Conservation (phyloP, 2,113 vertebrate genomes). For the Acrocephalus arundinaceus region DNA sequence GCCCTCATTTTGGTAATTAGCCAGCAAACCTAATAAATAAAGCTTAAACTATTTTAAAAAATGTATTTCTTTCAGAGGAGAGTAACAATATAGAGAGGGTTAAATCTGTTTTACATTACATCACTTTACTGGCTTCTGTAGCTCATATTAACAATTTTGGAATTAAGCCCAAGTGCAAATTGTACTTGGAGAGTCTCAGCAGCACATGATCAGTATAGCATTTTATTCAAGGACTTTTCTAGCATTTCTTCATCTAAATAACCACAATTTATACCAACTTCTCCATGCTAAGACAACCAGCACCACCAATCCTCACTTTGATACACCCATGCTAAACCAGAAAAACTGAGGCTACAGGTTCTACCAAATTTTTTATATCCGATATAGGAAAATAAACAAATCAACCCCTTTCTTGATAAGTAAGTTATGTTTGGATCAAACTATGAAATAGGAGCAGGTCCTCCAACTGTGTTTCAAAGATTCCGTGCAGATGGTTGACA, state of each 20-base stretch:
- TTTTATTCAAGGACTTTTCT: constrained; percentile 37
- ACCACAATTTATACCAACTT: background rate
- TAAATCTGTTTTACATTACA: constrained; percentile 50
- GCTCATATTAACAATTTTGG: constrained; percentile 54
- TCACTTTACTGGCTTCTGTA: constrained; percentile 50
- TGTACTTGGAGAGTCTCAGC: constrained; percentile 56
- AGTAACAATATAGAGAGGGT: background rate
- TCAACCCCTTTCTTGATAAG: background rate
- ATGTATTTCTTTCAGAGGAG: background rate
- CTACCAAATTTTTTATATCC: background rate
- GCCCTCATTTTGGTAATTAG: background rate
- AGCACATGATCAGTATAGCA: constrained; percentile 2
- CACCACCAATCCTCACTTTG: background rate
- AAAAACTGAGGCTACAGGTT: background rate
- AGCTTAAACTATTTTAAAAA: background rate
- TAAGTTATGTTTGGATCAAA: background rate
- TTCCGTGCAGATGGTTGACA: background rate
- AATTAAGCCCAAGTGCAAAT: constrained; percentile 55
- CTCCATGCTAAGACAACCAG: background rate
- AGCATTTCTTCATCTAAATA: constrained; percentile 17
- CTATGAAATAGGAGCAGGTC: background rate
- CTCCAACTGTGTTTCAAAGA: background rate
- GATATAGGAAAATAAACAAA: background rate
- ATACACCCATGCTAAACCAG: background rate
- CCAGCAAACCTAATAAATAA: background rate